Base-by-base conservation (phyloP, 1,140 invertebrate genomes). In the Diploscapter pachys region DNA sequence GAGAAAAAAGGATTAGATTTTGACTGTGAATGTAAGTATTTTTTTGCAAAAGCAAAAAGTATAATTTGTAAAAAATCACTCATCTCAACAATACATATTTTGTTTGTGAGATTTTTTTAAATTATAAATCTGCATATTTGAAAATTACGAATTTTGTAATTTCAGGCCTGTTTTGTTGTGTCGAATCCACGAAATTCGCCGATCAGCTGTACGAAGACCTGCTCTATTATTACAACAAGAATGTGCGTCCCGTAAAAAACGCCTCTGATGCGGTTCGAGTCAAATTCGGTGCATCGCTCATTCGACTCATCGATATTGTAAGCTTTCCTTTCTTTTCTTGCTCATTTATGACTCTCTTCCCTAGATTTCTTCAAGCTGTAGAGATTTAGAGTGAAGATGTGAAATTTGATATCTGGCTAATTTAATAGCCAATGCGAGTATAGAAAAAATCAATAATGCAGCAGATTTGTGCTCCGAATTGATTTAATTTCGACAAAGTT, bases 171-270 rank as follows among this genome's bases (percentile, higher is more conserved):
- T 31, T 31, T 31, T 31, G 31, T 31, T 31, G 31, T 31, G 50
- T 71, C 51, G 57, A 78, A 31, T 8, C 52, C 31, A 85, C 75
- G 49, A 63, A 73, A 63, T 82, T 84, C 79, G 84, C 82, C 13
- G 82, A 86, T 67, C 62, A 71, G 59, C 52, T 76, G 50, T 64
- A 72, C 49, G 75, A 76, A 66, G 72, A 76, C 48, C 63, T 76
- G 4, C 63, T 76, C 0, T 75, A 69, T 2, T 69, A 76, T 13
- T 76, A 76, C 63, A 76, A 76, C 55, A 76, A 72, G 80, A 90
- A 97, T 52, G 96, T 97, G 73, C 89, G 95, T 80, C 95, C 95
- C 0, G 95, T 97, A 5, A 91, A 91, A 79, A 94, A 96, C 86
- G 95, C 94, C 85, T 94, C 92, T 4, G 92, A 96, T 84, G 93